Base-by-base conservation (phyloP, 2,113 vertebrate genomes). In the Catharus bicknelli region DNA sequence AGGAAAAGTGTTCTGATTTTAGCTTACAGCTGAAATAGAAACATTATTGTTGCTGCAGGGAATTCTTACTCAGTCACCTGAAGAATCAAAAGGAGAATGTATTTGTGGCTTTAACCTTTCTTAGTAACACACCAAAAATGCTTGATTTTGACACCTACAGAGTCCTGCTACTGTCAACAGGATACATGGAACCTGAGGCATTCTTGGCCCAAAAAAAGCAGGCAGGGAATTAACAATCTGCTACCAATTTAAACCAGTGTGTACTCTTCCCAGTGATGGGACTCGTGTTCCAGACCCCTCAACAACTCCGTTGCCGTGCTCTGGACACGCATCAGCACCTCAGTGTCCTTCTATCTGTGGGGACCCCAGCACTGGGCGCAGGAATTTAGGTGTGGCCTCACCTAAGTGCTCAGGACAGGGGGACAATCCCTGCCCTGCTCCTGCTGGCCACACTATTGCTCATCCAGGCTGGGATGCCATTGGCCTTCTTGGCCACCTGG, bases 301-400 rank as follows among this genome's bases (percentile, higher is more conserved):
- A 21, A 7, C 21, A 67, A 11, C 13, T 15, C 45, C 0, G 0
- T 3, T 75, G 5, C 6, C 30, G 20, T 66, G 6, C 2, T 67
- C 43, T 66, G 20, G 43, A 51, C 20, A 6, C 13, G 7, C 30
- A 17, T 7, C 25, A 67, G 45, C 11, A 3, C 6, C 9, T 59
- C 72, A 43, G 3, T 26, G 62, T 32, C 62, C 4, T 21, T 67
- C 25, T 9, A 21, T 7, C 26, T 4, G 3, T 36, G 61, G 2
- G 2, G 26, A 16, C 26, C 26, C 45, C 59, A 74, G 8, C 0
- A 3, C 26, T 18, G 26, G 5, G 22, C 32, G 27, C 45, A 43
- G 54, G 0, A 59, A 0, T 58, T 0, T 0, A 75, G 43, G 0
- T 67, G 43, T 10, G 20, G 10, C 34, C 59, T 50, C 25, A 13